Evolutionary conservation across 2,113 vertebrate genomes (phyloP).

Genomic region (Eptesicus fuscus): DNA sequence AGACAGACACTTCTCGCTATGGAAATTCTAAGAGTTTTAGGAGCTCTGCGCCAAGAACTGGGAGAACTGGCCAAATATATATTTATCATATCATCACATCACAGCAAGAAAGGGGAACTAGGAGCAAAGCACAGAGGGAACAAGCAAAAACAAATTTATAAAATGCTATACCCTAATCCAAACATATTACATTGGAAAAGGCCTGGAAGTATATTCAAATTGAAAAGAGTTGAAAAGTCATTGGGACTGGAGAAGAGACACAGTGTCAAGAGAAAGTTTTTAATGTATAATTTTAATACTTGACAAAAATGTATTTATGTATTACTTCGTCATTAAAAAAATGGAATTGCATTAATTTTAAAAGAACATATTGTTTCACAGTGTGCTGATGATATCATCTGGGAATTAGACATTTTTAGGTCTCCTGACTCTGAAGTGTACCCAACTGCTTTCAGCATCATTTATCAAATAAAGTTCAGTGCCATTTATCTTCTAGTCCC

Average conservation of each 20-base stretch:
- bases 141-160: not conserved
- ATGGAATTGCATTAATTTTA: constrained; percentile 39
- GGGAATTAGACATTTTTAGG: constrained; percentile 25
- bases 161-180: not conserved
- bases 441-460: constrained; percentile 22
- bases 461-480: constrained; percentile 18
- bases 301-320: constrained; percentile 25
- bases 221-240: not conserved
- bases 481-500: not conserved
- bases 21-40: not conserved
- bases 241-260: not conserved
- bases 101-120: not conserved
- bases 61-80: not conserved
- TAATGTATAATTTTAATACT: not conserved
- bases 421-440: not conserved
- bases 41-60: not conserved
- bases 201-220: not conserved
- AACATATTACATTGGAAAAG: not conserved
- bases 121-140: not conserved
- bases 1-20: not conserved
- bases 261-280: not conserved
- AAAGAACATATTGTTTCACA: constrained; percentile 32
- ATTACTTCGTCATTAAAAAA: constrained; percentile 48
- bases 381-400: constrained; percentile 32
- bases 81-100: not conserved